A percentile compares a stretch with the other conserved stretches of the same genome.
Evolutionary conservation across 2,888 invertebrate genomes (phyloP).

Genomic region (Meandrusa payeni): DNA sequence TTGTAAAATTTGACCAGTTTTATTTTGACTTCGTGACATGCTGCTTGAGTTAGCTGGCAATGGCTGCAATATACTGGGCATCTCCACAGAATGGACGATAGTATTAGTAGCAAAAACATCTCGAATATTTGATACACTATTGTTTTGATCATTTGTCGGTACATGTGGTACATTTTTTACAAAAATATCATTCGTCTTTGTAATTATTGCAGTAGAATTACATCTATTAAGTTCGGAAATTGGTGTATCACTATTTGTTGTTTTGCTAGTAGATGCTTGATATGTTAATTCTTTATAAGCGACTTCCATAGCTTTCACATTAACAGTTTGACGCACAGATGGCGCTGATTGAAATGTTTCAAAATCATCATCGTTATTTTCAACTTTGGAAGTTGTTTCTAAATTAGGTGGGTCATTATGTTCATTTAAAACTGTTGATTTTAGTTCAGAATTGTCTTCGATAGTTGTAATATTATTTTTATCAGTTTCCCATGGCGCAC

Average conservation of each 20-base stretch:
- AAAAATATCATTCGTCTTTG: slow-evolving; percentile 40
- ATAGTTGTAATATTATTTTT: slow-evolving; percentile 26
- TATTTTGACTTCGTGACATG: slow-evolving; percentile 45
- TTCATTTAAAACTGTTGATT: slow-evolving; percentile 20
- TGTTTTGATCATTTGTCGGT: slow-evolving; percentile 27
- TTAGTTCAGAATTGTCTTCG: slow-evolving; percentile 9
- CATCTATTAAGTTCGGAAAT: slow-evolving; percentile 10
- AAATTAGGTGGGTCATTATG: slow-evolving; percentile 10
- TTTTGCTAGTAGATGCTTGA: slow-evolving; percentile 26
- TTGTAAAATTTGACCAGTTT: slow-evolving; percentile 68
- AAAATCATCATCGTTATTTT: slow-evolving; percentile 59
- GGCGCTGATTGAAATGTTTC: slow-evolving; percentile 72
- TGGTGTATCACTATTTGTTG: slow-evolving; percentile 1
- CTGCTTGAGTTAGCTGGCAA: slow-evolving; percentile 36
- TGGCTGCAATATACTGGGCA: slow-evolving; percentile 52
- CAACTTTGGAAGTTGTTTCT: slow-evolving; percentile 13
- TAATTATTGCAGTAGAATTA: slow-evolving; percentile 35
- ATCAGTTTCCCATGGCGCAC: slow-evolving; percentile 43
- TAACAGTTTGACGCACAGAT: slow-evolving; percentile 31
- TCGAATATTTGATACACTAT: slow-evolving; percentile 30
- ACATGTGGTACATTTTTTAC: slow-evolving; percentile 29
- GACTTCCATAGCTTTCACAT: slow-evolving; percentile 24
- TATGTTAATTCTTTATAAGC: slow-evolving; percentile 6
- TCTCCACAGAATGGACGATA: slow-evolving; percentile 27
- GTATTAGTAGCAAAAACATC: slow-evolving; percentile 34